phyloP scores from a whole-genome alignment of 2,888 invertebrate genomes.

The Rhamphomyia laevipes region DNA sequence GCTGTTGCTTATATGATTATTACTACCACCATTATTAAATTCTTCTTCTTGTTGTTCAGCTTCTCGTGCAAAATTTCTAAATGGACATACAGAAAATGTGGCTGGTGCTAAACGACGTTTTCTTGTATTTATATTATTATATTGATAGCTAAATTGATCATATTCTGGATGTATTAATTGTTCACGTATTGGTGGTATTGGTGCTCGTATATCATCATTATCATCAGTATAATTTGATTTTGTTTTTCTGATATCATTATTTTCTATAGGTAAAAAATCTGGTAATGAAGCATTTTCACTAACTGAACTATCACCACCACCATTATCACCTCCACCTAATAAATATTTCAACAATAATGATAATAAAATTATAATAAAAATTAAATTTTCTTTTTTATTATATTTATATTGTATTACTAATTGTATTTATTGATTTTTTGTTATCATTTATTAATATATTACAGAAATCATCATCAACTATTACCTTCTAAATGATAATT shows the following conservation, averaged over 20 bases:
- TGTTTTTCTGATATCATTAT: not conserved
- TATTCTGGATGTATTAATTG: slow-evolving; percentile 33
- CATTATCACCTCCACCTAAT: no score
- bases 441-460: no score
- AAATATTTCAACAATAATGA: no score
- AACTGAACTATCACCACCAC: not conserved
- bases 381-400: not conserved
- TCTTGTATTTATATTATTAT: slow-evolving; percentile 18
- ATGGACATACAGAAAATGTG: slow-evolving; percentile 29
- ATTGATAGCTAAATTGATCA: slow-evolving; percentile 31
- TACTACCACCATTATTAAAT: slow-evolving; percentile 6
- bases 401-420: not conserved
- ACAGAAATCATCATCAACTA: no score
- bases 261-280: not conserved
- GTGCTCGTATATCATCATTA: slow-evolving; percentile 31
- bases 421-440: not conserved
- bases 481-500: not conserved
- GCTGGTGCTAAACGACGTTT: slow-evolving; percentile 23
- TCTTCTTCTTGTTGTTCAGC: slow-evolving; percentile 30
- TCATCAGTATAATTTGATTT: slow-evolving; percentile 12
- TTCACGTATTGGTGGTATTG: slow-evolving; percentile 34
- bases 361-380: not conserved
- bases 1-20: not conserved
- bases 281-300: slow-evolving; percentile 1
- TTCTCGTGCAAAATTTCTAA: slow-evolving; percentile 35